phyloP scores from a whole-genome alignment of 2,113 vertebrate species.

The Lagopus leucura region DNA sequence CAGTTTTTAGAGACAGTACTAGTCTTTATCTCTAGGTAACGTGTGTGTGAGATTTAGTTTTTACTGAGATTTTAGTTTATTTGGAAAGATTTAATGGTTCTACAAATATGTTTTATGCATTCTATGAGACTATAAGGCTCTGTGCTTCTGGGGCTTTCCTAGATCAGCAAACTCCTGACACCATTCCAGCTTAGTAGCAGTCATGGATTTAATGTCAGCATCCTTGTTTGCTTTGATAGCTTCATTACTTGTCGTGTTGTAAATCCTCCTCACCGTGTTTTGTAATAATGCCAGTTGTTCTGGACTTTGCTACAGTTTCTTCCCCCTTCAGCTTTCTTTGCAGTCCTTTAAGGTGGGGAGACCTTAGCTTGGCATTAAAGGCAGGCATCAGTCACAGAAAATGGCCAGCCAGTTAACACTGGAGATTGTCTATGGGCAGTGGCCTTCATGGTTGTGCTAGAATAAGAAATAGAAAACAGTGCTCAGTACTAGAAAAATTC shows the following conservation, averaged over 20 bases:
- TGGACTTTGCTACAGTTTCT: neutral
- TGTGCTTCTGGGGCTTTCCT: neutral
- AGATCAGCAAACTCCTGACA: neutral
- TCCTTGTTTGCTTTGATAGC: neutral
- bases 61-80: neutral
- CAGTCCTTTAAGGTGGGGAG: neutral
- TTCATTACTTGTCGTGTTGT: neutral
- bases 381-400: neutral
- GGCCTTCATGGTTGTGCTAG: neutral
- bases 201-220: neutral
- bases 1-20: neutral
- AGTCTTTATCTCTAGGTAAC: neutral
- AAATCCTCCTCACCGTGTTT: neutral
- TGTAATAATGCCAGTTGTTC: neutral
- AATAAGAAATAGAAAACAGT: neutral
- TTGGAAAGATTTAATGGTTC: neutral
- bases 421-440: neutral
- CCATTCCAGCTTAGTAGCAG: neutral
- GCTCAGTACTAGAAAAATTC: neutral
- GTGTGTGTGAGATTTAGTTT: neutral
- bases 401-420: neutral
- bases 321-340: neutral
- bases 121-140: neutral
- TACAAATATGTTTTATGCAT: neutral
- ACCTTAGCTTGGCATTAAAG: neutral